phyloP scores from a whole-genome alignment of 2,797 vertebrate species.

The Synaphobranchus kaupii region DNA sequence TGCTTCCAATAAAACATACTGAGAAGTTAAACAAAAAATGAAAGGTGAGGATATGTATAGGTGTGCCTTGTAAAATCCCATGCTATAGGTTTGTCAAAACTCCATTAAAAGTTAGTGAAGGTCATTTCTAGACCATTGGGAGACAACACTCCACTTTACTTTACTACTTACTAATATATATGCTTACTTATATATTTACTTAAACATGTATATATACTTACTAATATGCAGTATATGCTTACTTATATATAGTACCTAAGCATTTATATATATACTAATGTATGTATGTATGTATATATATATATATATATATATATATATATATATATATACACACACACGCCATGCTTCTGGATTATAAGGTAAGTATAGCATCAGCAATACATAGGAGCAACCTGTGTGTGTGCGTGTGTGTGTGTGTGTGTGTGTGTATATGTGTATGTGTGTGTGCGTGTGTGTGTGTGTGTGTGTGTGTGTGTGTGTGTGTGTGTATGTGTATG shows the following conservation, averaged over 20 bases:
- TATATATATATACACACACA: not conserved
- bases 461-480: constrained; percentile 28
- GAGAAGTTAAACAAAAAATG: not conserved
- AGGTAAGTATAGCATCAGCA: not conserved
- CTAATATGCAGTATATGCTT: too few relatives aligned
- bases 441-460: constrained; percentile 34
- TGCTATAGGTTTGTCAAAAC: not conserved
- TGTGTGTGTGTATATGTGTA: not conserved
- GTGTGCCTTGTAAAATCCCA: not conserved
- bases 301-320: too few relatives aligned
- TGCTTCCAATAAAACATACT: not conserved
- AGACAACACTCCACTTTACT: not conserved
- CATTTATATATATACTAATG: too few relatives aligned
- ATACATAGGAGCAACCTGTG: not conserved
- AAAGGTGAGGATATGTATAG: not conserved
- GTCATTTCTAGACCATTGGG: not conserved
- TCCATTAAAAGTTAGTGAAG: not conserved
- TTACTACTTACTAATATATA: not conserved
- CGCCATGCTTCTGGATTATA: not conserved
- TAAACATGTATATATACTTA: too few relatives aligned
- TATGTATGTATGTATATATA: too few relatives aligned
- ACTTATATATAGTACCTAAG: too few relatives aligned
- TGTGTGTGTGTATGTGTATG: not conserved
- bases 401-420: not conserved
- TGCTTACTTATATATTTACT: too few relatives aligned